Evolutionary conservation across 2,113 vertebrate genomes (phyloP).

Genomic region (Oreochromis niloticus): DNA sequence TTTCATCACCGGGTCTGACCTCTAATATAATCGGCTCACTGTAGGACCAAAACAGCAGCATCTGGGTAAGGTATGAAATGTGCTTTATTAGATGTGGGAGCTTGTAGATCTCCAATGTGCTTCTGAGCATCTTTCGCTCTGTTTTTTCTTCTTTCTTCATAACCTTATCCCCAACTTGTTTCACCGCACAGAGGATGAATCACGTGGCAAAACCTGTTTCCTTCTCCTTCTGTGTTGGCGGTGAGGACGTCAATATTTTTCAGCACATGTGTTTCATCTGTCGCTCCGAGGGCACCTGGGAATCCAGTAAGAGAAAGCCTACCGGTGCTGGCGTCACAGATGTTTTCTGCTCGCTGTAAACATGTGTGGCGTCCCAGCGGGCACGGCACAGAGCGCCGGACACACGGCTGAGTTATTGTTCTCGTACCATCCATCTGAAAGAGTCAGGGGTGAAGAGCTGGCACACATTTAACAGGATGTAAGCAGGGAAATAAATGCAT

Average conservation of each 20-base stretch:
- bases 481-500: background rate
- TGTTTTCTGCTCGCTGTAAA: slow-evolving; percentile 25
- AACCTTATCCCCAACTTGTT: slow-evolving; percentile 3
- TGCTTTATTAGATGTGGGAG: slow-evolving; percentile 2
- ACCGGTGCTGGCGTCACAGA: slow-evolving; percentile 18
- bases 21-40: background rate
- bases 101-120: background rate
- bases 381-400: background rate
- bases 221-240: background rate
- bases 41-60: background rate
- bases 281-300: slow-evolving; percentile 10
- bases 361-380: slow-evolving; percentile 8
- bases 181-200: slow-evolving; percentile 20
- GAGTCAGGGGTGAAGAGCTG: background rate
- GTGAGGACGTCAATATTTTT: slow-evolving; percentile 6
- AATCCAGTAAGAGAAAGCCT: background rate
- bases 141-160: slow-evolving; percentile 2
- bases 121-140: background rate
- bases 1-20: background rate
- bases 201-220: slow-evolving; percentile 8
- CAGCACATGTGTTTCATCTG: slow-evolving; percentile 27
- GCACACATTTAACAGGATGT: background rate
- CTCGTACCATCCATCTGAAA: background rate
- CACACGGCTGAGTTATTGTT: background rate
- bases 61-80: background rate